Conservation (phyloP, 1,140 invertebrate species). For the Bombus impatiens region DNA sequence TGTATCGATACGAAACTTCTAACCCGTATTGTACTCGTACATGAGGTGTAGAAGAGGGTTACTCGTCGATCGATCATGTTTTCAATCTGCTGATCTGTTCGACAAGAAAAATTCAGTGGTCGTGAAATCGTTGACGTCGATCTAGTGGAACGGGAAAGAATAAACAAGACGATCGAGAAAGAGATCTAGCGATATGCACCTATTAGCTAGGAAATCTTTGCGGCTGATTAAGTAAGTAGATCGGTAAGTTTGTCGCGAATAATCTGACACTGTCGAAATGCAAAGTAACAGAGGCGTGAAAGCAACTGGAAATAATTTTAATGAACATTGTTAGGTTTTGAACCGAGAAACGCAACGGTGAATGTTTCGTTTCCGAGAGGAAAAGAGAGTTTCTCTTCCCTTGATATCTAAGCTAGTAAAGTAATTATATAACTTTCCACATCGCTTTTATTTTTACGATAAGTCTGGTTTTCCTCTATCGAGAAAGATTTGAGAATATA, state of each 20-base stretch:
- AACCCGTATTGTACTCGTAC: background rate
- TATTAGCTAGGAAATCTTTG: slow-evolving; percentile 16
- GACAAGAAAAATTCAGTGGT: background rate
- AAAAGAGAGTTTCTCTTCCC: background rate
- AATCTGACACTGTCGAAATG: slow-evolving; percentile 9
- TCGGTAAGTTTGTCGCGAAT: slow-evolving; percentile 62
- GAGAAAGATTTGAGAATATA: background rate
- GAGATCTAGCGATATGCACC: slow-evolving; percentile 37
- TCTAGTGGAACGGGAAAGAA: slow-evolving; percentile 20
- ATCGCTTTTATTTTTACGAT: background rate
- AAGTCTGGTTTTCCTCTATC: background rate
- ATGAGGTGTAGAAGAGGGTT: no score
- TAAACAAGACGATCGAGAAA: slow-evolving; percentile 45
- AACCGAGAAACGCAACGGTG: background rate
- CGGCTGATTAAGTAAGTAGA: slow-evolving; percentile 69
- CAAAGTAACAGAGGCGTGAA: background rate
- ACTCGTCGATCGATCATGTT: background rate
- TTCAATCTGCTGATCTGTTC: background rate
- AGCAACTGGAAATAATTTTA: background rate
- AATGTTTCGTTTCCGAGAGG: background rate
- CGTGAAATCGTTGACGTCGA: background rate
- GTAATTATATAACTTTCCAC: background rate
- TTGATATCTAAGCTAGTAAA: no score
- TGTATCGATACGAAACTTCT: background rate
- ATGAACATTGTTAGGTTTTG: background rate